A percentile compares a stretch with the other conserved stretches of the same genome.
phyloP scores from a whole-genome alignment of 2,888 invertebrate genomes.

The Aromia moschata region DNA sequence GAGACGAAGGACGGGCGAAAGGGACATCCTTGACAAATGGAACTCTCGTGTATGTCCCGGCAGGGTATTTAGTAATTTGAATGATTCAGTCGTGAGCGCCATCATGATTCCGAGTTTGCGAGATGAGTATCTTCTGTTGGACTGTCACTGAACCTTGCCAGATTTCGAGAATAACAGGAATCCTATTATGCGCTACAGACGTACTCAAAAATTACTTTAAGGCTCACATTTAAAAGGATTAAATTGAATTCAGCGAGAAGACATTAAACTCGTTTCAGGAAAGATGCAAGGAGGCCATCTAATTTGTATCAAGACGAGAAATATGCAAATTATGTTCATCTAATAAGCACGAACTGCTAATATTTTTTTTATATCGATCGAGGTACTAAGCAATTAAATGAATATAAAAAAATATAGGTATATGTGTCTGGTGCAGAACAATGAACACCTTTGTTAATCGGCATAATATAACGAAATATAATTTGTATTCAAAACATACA shows the following conservation, averaged over 20 bases:
- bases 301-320: neutral
- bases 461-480: too few relatives aligned
- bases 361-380: too few relatives aligned
- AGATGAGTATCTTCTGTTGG: slow-evolving; percentile 35
- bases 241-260: neutral
- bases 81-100: slow-evolving; percentile 49
- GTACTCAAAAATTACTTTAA: slow-evolving; percentile 7
- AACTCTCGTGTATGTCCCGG: slow-evolving; percentile 52
- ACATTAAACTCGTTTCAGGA: neutral
- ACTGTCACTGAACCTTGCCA: slow-evolving; percentile 29
- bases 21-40: slow-evolving; percentile 54
- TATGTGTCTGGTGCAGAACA: too few relatives aligned
- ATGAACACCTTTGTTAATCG: too few relatives aligned
- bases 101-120: slow-evolving; percentile 46
- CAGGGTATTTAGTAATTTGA: slow-evolving; percentile 52
- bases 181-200: slow-evolving; percentile 6
- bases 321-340: too few relatives aligned
- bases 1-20: slow-evolving; percentile 23
- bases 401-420: too few relatives aligned
- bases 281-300: neutral
- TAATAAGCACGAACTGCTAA: too few relatives aligned
- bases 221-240: neutral
- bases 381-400: too few relatives aligned
- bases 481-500: too few relatives aligned
- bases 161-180: slow-evolving; percentile 32